These are phyloP conservation scores for Panthera tigris DNA, from an alignment of 2,113 vertebrate genomes.

Conservation along the genomic window DNA sequence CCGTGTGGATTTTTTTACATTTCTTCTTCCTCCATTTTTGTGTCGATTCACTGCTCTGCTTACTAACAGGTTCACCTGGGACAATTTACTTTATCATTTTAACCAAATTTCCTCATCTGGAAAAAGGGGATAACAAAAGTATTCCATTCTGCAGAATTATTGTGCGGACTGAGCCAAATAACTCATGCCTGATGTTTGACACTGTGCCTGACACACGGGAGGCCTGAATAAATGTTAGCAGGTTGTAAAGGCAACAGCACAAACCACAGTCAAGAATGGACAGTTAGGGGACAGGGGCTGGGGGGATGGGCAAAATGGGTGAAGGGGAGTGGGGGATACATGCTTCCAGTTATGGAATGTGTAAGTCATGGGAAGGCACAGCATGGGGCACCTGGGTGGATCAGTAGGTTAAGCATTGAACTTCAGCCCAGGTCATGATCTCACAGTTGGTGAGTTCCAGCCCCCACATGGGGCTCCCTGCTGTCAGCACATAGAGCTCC, in stretches of 20 bases:
- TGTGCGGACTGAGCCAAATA: neutral
- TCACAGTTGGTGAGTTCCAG: no score
- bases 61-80: neutral
- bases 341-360: neutral
- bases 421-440: no score
- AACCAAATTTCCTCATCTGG: neutral
- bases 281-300: accelerated
- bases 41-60: neutral
- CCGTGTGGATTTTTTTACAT: neutral
- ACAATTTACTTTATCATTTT: neutral
- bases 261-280: neutral
- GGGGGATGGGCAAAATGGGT: neutral
- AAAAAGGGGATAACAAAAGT: neutral
- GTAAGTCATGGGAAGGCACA: neutral
- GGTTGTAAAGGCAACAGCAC: no score
- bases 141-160: neutral
- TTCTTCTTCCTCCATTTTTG: conserved; percentile 21
- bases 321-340: neutral
- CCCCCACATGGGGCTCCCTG: no score
- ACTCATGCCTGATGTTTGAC: neutral
- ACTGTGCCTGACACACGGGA: neutral
- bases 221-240: neutral
- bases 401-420: no score
- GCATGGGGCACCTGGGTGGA: no score
- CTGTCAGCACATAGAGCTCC: no score